Base-by-base conservation (phyloP, 2,113 vertebrate species). In the Triplophysa siluroides region DNA sequence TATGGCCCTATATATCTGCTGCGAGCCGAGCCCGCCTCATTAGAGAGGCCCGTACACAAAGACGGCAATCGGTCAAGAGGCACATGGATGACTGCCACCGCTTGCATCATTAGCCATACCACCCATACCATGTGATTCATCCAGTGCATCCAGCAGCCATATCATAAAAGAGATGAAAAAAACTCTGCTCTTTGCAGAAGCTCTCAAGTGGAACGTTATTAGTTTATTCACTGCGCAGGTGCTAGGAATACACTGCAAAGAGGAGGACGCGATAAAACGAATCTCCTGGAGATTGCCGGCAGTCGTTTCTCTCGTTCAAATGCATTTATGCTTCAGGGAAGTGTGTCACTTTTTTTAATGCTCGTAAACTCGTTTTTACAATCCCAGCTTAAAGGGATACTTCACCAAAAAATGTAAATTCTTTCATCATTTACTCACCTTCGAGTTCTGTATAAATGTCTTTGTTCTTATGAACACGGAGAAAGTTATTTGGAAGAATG, bases 181-280 rank as follows among this genome's bases (percentile, higher is more conserved):
- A 58, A 9, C 58, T 18, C 12, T 23, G 19, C 33, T 64, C 64
- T 69, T 52, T 24, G 58, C 58, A 45, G 61, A 74, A 1, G 47
- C 61, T 56, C 29, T 64, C 21, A 65, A 21, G 69, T 19, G 23
- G 24, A 75, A 75, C 21, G 58, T 67, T 62, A 70, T 76, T 70
- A 26, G 73, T 76, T 81, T 70, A 74, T 68, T 83, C 70, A 77
- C 73, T 61, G 71, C 8, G 43, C 76, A 83, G 70, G 54, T 75
- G 64, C 26, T 2, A 33, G 62, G 38, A 78, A 74, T 79, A 66
- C 64, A 54, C 26, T 7, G 21, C 58, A 67, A 68, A 33, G 68
- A 73, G 60, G 29, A 41, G 24, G 65, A 11, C 26, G 19, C 21
- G 38, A 75, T 75, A 43, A 73, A 78, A 82, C 56, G 52, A 62